A percentile compares a stretch with the other conserved stretches of the same genome.
Conservation (phyloP, 2,797 vertebrate species). For the Paramormyrops hopkinsi region DNA sequence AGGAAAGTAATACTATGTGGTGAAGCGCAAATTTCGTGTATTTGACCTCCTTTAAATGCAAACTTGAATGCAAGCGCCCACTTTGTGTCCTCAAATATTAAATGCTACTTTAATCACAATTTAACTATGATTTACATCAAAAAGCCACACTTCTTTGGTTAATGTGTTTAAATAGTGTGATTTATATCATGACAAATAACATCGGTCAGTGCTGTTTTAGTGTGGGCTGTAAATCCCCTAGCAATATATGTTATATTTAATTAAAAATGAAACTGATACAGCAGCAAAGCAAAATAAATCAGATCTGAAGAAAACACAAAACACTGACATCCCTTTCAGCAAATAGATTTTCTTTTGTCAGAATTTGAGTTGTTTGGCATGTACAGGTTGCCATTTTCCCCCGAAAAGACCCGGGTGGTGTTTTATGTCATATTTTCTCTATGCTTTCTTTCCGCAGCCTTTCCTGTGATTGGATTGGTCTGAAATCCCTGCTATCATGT, state of each 20-base stretch:
- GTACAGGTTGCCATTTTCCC: conserved; percentile 55
- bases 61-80: not conserved
- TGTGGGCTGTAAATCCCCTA: not conserved
- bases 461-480: conserved; percentile 45
- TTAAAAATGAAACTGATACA: not conserved
- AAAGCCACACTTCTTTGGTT: not conserved
- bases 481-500: conserved; percentile 72
- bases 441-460: conserved; percentile 47
- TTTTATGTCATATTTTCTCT: conserved; percentile 56
- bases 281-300: not conserved
- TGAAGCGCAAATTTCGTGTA: not conserved
- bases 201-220: not conserved
- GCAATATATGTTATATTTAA: not conserved
- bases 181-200: not conserved
- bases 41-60: not conserved
- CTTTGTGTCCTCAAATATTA: not conserved
- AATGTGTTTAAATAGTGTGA: not conserved
- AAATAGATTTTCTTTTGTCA: not conserved
- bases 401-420: conserved; percentile 45
- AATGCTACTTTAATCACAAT: not conserved
- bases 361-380: not conserved
- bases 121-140: not conserved
- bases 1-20: not conserved
- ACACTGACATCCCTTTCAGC: not conserved
- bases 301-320: not conserved